A percentile compares a stretch with the other conserved stretches of the same genome.
Conservation (phyloP, 2,113 vertebrate species). For the Lepus timidus region DNA sequence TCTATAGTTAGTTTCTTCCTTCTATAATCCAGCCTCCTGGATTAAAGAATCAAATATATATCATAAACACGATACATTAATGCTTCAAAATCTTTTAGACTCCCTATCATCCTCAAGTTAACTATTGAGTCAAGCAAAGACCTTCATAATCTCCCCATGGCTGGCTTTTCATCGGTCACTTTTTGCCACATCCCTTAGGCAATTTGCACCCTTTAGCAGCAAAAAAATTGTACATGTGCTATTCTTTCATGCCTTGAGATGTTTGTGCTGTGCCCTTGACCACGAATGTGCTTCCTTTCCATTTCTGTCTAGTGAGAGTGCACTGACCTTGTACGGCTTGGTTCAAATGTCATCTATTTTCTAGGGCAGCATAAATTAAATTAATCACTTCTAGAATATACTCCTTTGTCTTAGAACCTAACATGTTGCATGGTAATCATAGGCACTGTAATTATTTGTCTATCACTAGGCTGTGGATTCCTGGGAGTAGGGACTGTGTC, state of each 20-base stretch:
- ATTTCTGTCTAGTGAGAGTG: neutral
- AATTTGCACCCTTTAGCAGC: neutral
- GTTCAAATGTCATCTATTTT: conserved; percentile 36
- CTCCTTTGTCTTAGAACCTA: conserved; percentile 7
- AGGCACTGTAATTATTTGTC: neutral
- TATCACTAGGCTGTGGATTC: neutral
- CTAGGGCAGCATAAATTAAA: neutral
- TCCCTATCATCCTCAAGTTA: neutral
- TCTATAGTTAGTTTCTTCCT: neutral
- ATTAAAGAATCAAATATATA: neutral
- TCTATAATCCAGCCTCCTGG: neutral
- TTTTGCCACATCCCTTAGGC: neutral
- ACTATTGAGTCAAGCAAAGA: neutral
- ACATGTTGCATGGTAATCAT: neutral
- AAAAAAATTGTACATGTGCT: neutral
- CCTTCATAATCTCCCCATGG: neutral
- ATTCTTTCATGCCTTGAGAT: neutral
- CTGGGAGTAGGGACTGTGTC: neutral
- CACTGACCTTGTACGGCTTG: neutral
- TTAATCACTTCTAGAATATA: neutral
- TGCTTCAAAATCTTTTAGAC: conserved; percentile 28
- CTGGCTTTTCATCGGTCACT: neutral
- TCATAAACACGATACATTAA: neutral
- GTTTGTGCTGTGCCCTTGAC: neutral
- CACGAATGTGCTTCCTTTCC: neutral